A percentile compares a stretch with the other conserved stretches of the same genome.
These are phyloP conservation scores for Otolemur garnettii DNA, from an alignment of 2,113 vertebrate genomes.

Conservation along the genomic window DNA sequence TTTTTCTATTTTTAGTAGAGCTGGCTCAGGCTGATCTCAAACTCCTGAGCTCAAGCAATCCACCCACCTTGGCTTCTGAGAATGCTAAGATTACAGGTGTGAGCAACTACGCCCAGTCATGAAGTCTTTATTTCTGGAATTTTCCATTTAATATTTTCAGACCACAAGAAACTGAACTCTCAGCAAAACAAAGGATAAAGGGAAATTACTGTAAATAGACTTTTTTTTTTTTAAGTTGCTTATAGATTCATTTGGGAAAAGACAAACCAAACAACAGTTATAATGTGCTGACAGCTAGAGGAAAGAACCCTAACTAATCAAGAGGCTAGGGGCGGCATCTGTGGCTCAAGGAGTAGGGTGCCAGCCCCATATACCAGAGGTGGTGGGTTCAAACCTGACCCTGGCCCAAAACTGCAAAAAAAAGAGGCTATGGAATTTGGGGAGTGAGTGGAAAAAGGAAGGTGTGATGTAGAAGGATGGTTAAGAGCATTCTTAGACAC, in stretches of 20 bases:
- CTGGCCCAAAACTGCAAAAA: too few species aligned
- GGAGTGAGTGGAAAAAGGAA: not conserved
- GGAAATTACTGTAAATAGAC: not conserved
- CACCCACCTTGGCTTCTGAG: too few species aligned
- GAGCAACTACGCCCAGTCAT: not conserved
- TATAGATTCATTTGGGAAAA: slow-evolving; percentile 10
- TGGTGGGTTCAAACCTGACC: too few species aligned
- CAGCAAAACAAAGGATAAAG: not conserved
- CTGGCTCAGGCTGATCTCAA: too few species aligned
- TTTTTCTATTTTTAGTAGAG: too few species aligned
- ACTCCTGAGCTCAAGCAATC: too few species aligned
- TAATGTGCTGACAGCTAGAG: not conserved
- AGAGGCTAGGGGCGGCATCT: too few species aligned
- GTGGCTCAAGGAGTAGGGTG: too few species aligned
- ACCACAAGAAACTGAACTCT: too few species aligned
- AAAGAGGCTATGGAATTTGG: not conserved
- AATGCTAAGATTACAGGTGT: too few species aligned
- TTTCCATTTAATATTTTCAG: not conserved
- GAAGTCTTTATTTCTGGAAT: not conserved
- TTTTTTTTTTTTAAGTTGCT: slow-evolving; percentile 27
- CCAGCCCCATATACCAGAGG: too few species aligned
- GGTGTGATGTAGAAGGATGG: not conserved
- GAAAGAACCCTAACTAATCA: not conserved
- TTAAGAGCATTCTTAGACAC: not conserved
- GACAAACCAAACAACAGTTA: not conserved